A percentile compares a stretch with the other conserved stretches of the same genome.
Evolutionary conservation across 2,888 invertebrate species (phyloP).

Genomic region (Ophonus ardosiacus): DNA sequence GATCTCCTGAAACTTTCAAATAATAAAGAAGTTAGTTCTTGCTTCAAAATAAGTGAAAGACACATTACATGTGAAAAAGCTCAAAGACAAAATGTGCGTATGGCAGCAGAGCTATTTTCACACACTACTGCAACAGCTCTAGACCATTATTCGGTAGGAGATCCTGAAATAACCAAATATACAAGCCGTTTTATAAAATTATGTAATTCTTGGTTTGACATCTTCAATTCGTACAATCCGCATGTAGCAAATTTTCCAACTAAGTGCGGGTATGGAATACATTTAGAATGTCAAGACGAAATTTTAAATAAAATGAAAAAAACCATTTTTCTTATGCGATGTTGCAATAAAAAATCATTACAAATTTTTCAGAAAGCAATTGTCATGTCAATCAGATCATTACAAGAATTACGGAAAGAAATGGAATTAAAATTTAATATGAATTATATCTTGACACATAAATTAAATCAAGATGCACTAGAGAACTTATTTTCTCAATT

Average conservation of each 20-base stretch:
- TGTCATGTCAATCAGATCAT: conserved; percentile 52
- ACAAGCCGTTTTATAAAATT: background rate
- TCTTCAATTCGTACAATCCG: background rate
- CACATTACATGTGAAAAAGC: background rate
- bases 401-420: conserved; percentile 41
- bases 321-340: background rate
- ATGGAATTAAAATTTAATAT: conserved; percentile 34
- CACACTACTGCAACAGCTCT: background rate
- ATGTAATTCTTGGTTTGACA: conserved; percentile 17
- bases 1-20: conserved; percentile 21
- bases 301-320: background rate
- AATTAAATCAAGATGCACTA: conserved; percentile 63
- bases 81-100: conserved; percentile 1
- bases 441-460: conserved; percentile 30
- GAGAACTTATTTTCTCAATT: conserved; percentile 65
- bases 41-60: no score
- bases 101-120: conserved; percentile 12
- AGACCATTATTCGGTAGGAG: conserved; percentile 12
- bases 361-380: conserved; percentile 32
- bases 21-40: background rate
- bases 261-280: conserved; percentile 3
- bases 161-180: background rate
- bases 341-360: background rate
- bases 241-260: background rate
- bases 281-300: conserved; percentile 2